Evolutionary conservation across 2,888 invertebrate genomes (phyloP), one percentile per base, ranked within the genome.

Genomic region (Meiosimyza platycephala): DNA sequence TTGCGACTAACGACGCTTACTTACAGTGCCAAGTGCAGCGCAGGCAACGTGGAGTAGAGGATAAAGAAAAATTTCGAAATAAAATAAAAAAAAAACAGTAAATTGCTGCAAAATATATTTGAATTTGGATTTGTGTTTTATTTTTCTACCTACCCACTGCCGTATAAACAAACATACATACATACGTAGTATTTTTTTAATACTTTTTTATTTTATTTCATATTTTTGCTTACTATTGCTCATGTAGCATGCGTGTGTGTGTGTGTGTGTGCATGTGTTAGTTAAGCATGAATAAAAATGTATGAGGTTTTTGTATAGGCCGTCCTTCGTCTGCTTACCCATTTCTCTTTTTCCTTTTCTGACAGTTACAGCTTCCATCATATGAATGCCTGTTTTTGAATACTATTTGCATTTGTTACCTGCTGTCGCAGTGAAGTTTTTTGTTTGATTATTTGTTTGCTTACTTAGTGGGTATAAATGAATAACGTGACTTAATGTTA

Each of bases 401-500:
- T 57, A 57, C 57, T 57, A 57, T 57, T 57, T 57, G 28, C 57
- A 57, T 57, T 57, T 57, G 57, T 28, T 57, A 57, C 57, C 57
- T 57, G 16, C 57, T 57, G 57, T 12, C 57, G 28, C 22, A 57
- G 22, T 22, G 18, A 57, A 15, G 28, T 57, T 57, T n/a, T 57
- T 57, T 57, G 57, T 57, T 57, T 57, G 57, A 57, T 57, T 57
- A 54, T 40, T 67, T 55, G 55, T 67, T 55, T n/a, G 55, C 67
- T 55, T 47, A 55, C 16, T 55, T 7, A 40, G 67, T 67, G 67
- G 28, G 22, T 50, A 22, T 40, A 40, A 40, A 40, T 40, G 9
- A 40, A 40, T 40, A 28, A 40, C 40, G 40, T 40, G 9, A 1
- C 9, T 40, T 40, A 9, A 40, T 9, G 9, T 9, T 40, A 40